Evolutionary conservation across 2,888 invertebrate genomes (phyloP).

Genomic region (Nebria brevicollis): DNA sequence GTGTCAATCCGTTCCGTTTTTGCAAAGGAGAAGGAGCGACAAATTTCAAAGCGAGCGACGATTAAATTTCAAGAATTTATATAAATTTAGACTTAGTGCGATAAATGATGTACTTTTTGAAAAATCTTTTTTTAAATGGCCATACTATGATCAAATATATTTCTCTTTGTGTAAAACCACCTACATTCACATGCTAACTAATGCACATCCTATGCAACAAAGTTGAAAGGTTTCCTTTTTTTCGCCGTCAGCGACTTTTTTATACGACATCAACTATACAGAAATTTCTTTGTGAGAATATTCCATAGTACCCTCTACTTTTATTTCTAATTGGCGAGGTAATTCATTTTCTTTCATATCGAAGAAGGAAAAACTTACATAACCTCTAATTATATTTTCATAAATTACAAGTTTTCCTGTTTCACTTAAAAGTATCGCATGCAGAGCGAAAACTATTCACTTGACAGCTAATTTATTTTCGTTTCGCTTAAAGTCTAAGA

Average conservation of each 20-base stretch:
- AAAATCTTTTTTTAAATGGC: not conserved
- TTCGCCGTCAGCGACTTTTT: not conserved
- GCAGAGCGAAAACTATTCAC: constrained; percentile 21
- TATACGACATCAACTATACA: not conserved
- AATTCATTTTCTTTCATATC: not conserved
- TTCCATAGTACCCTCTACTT: not conserved
- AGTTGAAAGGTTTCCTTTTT: not conserved
- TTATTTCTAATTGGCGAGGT: not conserved
- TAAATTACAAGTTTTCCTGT: not conserved
- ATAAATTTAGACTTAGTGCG: no score
- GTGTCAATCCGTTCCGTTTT: no score
- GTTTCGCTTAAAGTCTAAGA: constrained; percentile 30
- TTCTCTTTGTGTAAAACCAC: not conserved
- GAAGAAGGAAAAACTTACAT: not conserved
- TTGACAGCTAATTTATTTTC: constrained; percentile 31
- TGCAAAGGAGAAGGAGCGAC: no score
- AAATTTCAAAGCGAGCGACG: no score
- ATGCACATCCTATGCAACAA: not conserved
- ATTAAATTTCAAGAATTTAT: no score
- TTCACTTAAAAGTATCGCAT: not conserved
- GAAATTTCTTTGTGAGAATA: not conserved
- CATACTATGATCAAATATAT: no score
- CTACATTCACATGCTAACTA: not conserved
- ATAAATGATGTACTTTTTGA: no score
- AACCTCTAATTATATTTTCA: not conserved